Evolutionary conservation across 1,140 invertebrate genomes (phyloP), one percentile per base, ranked within the genome.

Genomic region (Papilio glaucus): DNA sequence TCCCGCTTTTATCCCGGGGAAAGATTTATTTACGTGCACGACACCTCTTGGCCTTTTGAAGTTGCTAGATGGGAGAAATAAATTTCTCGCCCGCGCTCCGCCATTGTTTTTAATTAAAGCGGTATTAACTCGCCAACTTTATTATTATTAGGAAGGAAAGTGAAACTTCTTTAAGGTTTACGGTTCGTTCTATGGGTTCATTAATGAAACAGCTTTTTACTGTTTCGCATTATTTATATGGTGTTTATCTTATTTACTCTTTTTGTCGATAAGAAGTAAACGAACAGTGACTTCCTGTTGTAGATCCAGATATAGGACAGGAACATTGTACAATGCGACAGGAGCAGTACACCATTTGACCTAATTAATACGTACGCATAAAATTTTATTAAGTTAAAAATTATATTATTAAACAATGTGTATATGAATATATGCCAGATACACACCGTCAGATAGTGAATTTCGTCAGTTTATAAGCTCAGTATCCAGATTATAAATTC

Each of bases 41-140:
- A 87, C 85, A 88, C 81, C 83, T 85, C 81, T 73, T 74, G 82
- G 85, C 83, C 85, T 88, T 90, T 90, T 90, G 89, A 90, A 91
- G 87, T 88, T 80, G 73, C 75, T 82, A 75, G 85, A 88, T 84
- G 82, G 84, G 85, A 76, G 80, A 80, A 88, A 87, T 88, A 87
- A 89, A 88, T 88, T 89, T 45, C 41, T 26, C 65, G 41, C 83
- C 80, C 80, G 73, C 77, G 77, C 81, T 70, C 73, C 81, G 73
- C 73, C 79, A 73, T 77, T 85, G 83, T 86, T 89, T 91, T 89
- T 88, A 91, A 89, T 91, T 89, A 89, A 89, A 89, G 84, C 77
- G 73, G 79, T 75, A 83, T 85, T 81, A 87, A 84, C 73, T 83
- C 79, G 72, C 76, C 81, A 76, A 73, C 57, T 76, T 79, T 82